Percentiles rank a stretch among this genome's conserved stretches.
These are phyloP conservation scores for Leptoclinus maculatus DNA, from an alignment of 2,797 vertebrate genomes.

Conservation along the genomic window DNA sequence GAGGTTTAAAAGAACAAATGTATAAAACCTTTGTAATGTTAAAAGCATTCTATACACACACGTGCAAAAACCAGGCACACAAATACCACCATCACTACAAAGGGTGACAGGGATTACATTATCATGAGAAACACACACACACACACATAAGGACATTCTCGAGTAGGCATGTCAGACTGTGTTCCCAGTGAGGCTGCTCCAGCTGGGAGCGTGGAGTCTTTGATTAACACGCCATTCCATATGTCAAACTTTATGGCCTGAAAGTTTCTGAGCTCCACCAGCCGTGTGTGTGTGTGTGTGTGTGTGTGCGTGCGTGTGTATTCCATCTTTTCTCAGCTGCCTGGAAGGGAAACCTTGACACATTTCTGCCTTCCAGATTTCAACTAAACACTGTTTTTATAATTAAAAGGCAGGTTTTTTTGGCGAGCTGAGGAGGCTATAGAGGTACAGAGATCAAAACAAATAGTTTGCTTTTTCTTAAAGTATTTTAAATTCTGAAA, in stretches of 20 bases:
- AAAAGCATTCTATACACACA: not conserved
- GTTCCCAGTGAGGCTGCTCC: conserved; percentile 65
- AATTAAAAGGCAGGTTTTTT: not conserved
- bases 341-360: conserved; percentile 41
- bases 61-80: conserved; percentile 19
- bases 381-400: conserved; percentile 17
- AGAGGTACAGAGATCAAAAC: conserved; percentile 17
- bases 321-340: conserved; percentile 52
- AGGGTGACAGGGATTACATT: conserved; percentile 52
- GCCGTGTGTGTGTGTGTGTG: conserved; percentile 36
- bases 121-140: conserved; percentile 52
- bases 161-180: conserved; percentile 61
- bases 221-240: conserved; percentile 77
- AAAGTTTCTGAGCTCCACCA: conserved; percentile 58
- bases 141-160: conserved; percentile 42
- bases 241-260: conserved; percentile 72
- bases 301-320: conserved; percentile 27
- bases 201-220: conserved; percentile 70
- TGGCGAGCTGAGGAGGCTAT: not conserved
- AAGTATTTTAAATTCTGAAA: not conserved
- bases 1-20: not conserved
- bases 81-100: conserved; percentile 47
- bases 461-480: not conserved
- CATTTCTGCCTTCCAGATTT: conserved; percentile 34
- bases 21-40: not conserved